A percentile compares a stretch with the other conserved stretches of the same genome.
Evolutionary conservation across 2,888 invertebrate species (phyloP).

Genomic region (Malacosoma neustria): DNA sequence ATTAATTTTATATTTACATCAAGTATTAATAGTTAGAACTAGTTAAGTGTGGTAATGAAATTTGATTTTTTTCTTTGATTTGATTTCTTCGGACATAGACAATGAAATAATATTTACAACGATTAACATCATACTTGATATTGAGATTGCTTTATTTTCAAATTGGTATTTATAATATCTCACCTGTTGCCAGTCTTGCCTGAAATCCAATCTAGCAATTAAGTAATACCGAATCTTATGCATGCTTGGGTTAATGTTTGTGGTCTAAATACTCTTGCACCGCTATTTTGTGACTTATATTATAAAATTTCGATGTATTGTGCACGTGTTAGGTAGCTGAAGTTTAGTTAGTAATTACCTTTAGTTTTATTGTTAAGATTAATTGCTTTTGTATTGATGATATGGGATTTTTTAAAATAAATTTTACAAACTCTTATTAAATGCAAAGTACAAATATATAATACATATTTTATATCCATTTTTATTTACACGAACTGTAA

Average conservation of each 20-base stretch:
- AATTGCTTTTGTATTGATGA: background rate
- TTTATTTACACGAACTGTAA: constrained; percentile 1
- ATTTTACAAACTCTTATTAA: background rate
- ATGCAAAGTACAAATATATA: background rate
- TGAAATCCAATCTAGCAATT: too few relatives aligned
- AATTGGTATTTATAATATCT: too few relatives aligned
- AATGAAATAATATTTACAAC: too few relatives aligned
- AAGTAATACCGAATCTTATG: background rate
- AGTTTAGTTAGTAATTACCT: background rate
- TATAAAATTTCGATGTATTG: constrained; percentile 15
- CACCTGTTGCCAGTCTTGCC: too few relatives aligned
- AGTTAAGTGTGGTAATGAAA: too few relatives aligned
- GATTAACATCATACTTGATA: too few relatives aligned
- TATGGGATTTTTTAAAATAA: background rate
- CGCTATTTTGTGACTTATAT: constrained; percentile 19
- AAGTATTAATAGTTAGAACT: too few relatives aligned
- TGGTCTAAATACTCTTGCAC: constrained; percentile 5
- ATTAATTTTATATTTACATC: too few relatives aligned
- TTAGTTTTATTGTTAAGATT: too few relatives aligned
- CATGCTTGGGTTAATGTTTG: background rate
- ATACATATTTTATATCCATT: background rate
- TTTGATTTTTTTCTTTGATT: too few relatives aligned
- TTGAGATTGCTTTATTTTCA: too few relatives aligned
- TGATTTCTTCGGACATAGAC: too few relatives aligned
- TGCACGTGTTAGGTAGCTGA: constrained; percentile 20